phyloP scores from a whole-genome alignment of 2,113 vertebrate genomes.

The Calyptommatus sinebrachiatus region DNA sequence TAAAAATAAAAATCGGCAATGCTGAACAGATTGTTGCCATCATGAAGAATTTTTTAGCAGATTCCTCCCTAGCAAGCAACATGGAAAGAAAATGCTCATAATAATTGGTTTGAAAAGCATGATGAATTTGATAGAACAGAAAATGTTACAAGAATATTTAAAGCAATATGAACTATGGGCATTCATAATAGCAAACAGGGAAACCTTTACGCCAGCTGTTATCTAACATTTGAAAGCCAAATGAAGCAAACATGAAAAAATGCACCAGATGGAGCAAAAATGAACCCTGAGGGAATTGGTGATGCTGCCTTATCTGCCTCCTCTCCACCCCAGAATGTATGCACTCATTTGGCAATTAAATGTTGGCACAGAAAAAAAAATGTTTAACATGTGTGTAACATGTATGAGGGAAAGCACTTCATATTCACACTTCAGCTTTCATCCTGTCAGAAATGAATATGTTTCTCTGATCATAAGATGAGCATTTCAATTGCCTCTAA shows the following conservation, averaged over 20 bases:
- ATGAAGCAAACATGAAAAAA: constrained; percentile 62
- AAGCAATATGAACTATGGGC: constrained; percentile 48
- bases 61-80: too few relatives aligned
- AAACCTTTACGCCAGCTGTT: constrained; percentile 75
- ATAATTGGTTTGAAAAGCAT: constrained; percentile 11
- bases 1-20: too few relatives aligned
- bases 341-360: constrained; percentile 19
- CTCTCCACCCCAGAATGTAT: constrained; percentile 45
- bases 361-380: not conserved
- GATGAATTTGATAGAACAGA: constrained; percentile 29
- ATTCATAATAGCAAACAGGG: constrained; percentile 55
- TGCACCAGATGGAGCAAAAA: constrained; percentile 70
- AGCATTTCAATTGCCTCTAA: not conserved
- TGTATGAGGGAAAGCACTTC: constrained; percentile 2
- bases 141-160: constrained; percentile 53
- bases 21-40: not conserved
- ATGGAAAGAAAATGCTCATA: not conserved
- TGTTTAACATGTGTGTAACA: not conserved
- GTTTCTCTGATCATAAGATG: constrained; percentile 3
- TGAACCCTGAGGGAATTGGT: constrained; percentile 46
- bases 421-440: not conserved
- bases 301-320: constrained; percentile 55
- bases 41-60: not conserved
- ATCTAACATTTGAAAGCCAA: constrained; percentile 72
- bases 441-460: not conserved